Base-by-base conservation (phyloP, 2,113 vertebrate species). In the Apeltes quadracus region DNA sequence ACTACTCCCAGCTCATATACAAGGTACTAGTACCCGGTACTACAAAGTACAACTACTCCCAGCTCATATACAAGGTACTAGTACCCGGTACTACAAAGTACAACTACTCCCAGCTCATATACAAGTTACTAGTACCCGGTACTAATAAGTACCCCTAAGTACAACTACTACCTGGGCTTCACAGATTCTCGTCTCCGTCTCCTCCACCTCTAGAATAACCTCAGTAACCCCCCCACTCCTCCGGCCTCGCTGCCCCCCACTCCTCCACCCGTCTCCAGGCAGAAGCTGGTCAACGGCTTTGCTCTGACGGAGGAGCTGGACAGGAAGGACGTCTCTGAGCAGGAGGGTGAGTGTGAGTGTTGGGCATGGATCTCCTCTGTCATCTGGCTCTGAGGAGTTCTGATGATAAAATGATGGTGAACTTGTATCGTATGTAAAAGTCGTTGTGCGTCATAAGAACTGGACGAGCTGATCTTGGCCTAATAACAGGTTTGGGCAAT, bases 161-260 rank as follows among this genome's bases (percentile, higher is more conserved):
- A 20, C n/a, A n/a, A n/a, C 1, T 32, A 11, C 8, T 43, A 9
- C 22, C 13, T 44, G 6, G 15, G 23, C 29, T 1, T 44, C 13
- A 11, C 22, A 3, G 27, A 29, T 16, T 22, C 48, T 18, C 2
- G 16, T n/a, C 13, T 43, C 16, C 36, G 1, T 43, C 7, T 18
- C 2, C 6, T 29, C 10, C 11, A 4, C n/a, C 56, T 22, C 20
- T 5, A 58, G 94, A 98, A 97, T 91, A 98, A 98, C 82, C 91
- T 99, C 88, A 98, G 97, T 89, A 99, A 99, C 85, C 97, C 98
- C 65, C 97, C 98, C 11, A 98, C 98, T 0, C 98, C 97, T 0
- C 98, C 98, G 1, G 98, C 98, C 72, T 99, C 98, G 34, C 95
- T 99, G 67, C 98, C 98, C 62, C 97, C 98, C 63, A 99, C 98